Conservation (phyloP, 2,888 invertebrate species). For the Spicauda simplicius region DNA sequence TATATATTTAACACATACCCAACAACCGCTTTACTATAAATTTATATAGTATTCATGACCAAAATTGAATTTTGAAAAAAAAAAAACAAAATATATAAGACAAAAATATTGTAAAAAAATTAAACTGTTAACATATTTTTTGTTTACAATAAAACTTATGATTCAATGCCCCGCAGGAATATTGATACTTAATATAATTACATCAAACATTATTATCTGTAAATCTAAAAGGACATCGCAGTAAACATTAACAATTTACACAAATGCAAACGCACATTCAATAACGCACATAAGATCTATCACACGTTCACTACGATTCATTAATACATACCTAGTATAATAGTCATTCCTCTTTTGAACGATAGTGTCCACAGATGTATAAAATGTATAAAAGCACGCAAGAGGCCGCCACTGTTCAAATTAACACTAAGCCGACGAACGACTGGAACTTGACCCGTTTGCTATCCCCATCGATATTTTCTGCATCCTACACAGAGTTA, state of each 20-base stretch:
- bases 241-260: conserved; percentile 18
- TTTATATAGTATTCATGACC: too few species aligned
- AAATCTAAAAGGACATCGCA: not conserved
- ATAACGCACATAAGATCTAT: conserved; percentile 13
- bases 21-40: too few species aligned
- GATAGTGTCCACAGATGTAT: conserved; percentile 11
- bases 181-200: not conserved
- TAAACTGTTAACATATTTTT: too few species aligned
- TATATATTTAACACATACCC: too few species aligned
- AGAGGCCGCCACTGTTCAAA: conserved; percentile 4
- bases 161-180: not conserved
- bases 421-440: conserved; percentile 8
- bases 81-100: too few species aligned
- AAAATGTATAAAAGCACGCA: conserved; percentile 26
- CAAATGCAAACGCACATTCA: conserved; percentile 8
- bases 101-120: too few species aligned
- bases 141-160: too few species aligned
- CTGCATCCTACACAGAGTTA: not conserved
- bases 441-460: conserved; percentile 1
- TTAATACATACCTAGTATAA: not conserved
- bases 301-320: conserved; percentile 21
- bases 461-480: not conserved
- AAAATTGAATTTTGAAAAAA: too few species aligned
- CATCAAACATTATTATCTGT: not conserved
- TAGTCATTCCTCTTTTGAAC: not conserved